These are phyloP conservation scores for Misgurnus mizolepis DNA, from an alignment of 2,113 vertebrate genomes.

Conservation along the genomic window DNA sequence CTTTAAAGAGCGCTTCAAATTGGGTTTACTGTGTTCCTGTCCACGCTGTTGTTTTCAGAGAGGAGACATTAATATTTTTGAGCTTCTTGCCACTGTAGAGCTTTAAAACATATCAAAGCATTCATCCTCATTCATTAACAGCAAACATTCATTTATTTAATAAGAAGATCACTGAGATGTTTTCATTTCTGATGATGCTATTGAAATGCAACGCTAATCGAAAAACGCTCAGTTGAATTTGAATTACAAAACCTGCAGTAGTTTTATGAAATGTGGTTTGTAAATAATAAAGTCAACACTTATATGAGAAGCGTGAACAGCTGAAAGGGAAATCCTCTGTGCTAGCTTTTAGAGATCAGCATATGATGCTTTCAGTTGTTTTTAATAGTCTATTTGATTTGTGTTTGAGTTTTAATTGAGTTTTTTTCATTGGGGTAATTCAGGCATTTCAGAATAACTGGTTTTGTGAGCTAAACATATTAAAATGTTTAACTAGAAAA, in stretches of 20 bases:
- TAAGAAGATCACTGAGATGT: not conserved
- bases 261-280: not conserved
- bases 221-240: not conserved
- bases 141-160: not conserved
- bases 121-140: not conserved
- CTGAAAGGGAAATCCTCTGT: not conserved
- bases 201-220: not conserved
- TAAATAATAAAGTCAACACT: slow-evolving; percentile 10
- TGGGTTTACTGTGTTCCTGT: slow-evolving; percentile 56
- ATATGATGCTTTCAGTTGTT: not conserved
- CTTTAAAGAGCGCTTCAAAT: slow-evolving; percentile 57
- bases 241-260: not conserved
- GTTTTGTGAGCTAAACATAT: too few relatives aligned
- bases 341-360: not conserved
- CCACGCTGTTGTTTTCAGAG: slow-evolving; percentile 39
- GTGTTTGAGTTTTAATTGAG: not conserved
- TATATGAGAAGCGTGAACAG: not conserved
- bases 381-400: slow-evolving; percentile 18
- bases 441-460: too few relatives aligned
- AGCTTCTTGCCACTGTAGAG: slow-evolving; percentile 26
- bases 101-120: slow-evolving; percentile 18
- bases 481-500: too few relatives aligned
- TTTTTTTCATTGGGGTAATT: not conserved
- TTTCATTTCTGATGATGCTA: not conserved
- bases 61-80: not conserved